These are phyloP conservation scores for Dasysyrphus albostriatus DNA, from an alignment of 2,888 invertebrate genomes.

Conservation along the genomic window DNA sequence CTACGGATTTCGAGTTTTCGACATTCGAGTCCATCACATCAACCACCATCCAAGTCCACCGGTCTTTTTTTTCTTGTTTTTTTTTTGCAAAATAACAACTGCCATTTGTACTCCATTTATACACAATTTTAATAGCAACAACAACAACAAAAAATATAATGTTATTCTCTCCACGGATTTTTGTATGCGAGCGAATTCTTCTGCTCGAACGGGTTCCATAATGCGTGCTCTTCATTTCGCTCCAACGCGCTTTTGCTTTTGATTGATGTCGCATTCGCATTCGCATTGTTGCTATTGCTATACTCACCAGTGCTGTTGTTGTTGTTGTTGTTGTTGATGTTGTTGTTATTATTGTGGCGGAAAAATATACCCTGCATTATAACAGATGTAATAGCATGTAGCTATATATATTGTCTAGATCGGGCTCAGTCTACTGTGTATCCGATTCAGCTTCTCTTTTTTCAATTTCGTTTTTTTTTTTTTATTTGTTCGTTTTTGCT, in stretches of 20 bases:
- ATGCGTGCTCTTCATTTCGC: constrained; percentile 63
- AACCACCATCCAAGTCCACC: constrained; percentile 7
- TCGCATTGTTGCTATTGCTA: constrained; percentile 68
- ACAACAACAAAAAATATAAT: constrained; percentile 10
- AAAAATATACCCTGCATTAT: constrained; percentile 29
- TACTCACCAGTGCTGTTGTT: neutral
- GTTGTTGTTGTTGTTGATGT: neutral
- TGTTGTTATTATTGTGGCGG: constrained; percentile 53
- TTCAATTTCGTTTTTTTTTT: constrained; percentile 9
- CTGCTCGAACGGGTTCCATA: constrained; percentile 52
- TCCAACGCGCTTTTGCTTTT: constrained; percentile 67
- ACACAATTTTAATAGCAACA: neutral
- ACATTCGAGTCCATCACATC: constrained; percentile 42
- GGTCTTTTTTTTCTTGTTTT: constrained; percentile 13
- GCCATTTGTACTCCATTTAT: neutral
- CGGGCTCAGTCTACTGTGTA: constrained; percentile 63
- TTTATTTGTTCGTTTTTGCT: constrained; percentile 56
- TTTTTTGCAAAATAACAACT: constrained; percentile 12
- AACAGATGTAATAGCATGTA: neutral
- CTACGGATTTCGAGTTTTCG: constrained; percentile 22
- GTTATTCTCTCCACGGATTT: constrained; percentile 29
- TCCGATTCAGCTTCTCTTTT: constrained; percentile 70
- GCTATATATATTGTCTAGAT: constrained; percentile 51
- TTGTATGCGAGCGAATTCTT: constrained; percentile 56
- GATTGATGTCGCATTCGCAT: constrained; percentile 67